phyloP scores from a whole-genome alignment of 35 echinoderm and acorn worm genomes.

The Apostichopus japonicus region DNA sequence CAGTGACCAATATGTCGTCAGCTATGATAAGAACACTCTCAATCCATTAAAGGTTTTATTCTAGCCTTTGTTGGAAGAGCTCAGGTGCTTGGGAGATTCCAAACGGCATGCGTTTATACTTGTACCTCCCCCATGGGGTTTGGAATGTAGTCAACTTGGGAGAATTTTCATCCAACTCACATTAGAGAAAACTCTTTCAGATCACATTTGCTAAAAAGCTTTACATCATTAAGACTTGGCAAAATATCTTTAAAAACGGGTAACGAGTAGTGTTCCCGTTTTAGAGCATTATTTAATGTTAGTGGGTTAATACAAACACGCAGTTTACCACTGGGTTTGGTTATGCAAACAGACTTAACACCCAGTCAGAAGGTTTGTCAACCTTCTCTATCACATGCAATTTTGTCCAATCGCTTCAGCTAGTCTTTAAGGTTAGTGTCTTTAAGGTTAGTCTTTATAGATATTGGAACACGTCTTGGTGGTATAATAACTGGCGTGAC shows the following conservation, averaged over 20 bases:
- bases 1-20: conserved; percentile 23
- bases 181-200: conserved; percentile 39
- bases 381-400: too few relatives aligned
- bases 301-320: conserved; percentile 32
- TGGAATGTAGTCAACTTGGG: conserved; percentile 67
- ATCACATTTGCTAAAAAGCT: conserved; percentile 62
- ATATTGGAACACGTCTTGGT: too few relatives aligned
- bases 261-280: neutral
- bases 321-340: conserved; percentile 20
- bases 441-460: too few relatives aligned
- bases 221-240: conserved; percentile 8
- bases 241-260: conserved; percentile 30
- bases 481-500: conserved; percentile 29
- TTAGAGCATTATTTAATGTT: conserved; percentile 16
- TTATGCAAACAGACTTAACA: neutral
- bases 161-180: conserved; percentile 58
- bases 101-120: neutral
- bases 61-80: neutral
- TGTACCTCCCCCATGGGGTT: conserved; percentile 13
- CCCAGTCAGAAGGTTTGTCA: conserved; percentile 57
- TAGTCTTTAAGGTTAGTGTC: too few relatives aligned
- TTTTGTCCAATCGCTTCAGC: too few relatives aligned
- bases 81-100: neutral
- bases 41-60: neutral
- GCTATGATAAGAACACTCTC: too few relatives aligned